Conservation (phyloP, 64 coral and sea anemone genomes). For the Actinia equina region DNA sequence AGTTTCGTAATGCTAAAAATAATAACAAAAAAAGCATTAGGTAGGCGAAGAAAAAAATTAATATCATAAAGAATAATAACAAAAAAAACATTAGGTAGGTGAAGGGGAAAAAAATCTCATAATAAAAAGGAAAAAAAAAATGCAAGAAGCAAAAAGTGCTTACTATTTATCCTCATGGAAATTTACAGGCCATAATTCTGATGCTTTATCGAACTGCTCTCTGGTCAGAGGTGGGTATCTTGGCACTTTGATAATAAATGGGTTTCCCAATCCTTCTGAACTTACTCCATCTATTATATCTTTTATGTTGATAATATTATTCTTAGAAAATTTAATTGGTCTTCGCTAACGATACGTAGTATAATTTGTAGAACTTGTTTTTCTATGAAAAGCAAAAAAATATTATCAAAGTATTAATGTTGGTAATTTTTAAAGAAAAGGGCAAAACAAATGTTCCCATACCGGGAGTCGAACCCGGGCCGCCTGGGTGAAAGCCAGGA, state of each 20-base stretch:
- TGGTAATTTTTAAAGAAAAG: not conserved
- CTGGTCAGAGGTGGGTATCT: constrained; percentile 77
- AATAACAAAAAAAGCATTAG: not conserved
- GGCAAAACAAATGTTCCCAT: constrained; percentile 62
- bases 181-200: constrained; percentile 79
- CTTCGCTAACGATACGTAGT: not conserved
- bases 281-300: constrained; percentile 5
- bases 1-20: constrained; percentile 54
- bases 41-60: too few relatives aligned
- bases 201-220: constrained; percentile 75
- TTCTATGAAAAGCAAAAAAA: not conserved
- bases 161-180: constrained; percentile 98
- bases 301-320: not conserved
- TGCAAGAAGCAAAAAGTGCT: not conserved
- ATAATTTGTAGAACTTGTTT: not conserved
- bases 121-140: not conserved
- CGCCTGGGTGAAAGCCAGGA: constrained; percentile 99
- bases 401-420: not conserved
- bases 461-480: constrained; percentile 99
- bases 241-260: constrained; percentile 61
- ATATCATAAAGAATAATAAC: not conserved
- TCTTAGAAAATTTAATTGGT: not conserved
- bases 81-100: not conserved
- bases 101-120: not conserved
- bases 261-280: constrained; percentile 42